Percentiles rank a stretch among this genome's conserved stretches.
Conservation (phyloP, 2,113 vertebrate species). For the Atractosteus spatula region DNA sequence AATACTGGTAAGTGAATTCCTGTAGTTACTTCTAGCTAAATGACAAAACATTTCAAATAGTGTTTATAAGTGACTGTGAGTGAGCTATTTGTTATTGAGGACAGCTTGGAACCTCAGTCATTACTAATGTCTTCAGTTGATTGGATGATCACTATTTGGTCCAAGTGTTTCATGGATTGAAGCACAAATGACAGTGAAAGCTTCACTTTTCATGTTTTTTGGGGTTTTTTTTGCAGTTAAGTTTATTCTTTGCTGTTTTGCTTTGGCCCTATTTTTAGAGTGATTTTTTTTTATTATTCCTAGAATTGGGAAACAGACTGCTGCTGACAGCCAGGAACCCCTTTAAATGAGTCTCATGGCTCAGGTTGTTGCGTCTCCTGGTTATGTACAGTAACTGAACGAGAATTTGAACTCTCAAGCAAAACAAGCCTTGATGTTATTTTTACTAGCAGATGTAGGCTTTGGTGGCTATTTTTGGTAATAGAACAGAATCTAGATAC, state of each 20-base stretch:
- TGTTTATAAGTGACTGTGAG: no score
- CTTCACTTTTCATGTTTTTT: no score
- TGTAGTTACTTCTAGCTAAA: no score
- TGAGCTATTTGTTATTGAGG: no score
- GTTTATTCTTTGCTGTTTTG: constrained; percentile 1
- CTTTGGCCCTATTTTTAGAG: neutral
- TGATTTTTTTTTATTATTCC: neutral
- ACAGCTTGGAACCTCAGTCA: no score
- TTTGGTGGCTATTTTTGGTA: neutral
- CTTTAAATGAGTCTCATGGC: neutral
- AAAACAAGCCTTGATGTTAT: neutral
- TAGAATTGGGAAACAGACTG: constrained; percentile 11
- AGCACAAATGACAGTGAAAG: no score
- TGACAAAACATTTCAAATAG: no score
- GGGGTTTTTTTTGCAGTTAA: neutral
- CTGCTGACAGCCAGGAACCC: neutral
- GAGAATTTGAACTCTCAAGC: neutral
- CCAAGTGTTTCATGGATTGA: no score
- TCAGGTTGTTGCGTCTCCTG: neutral
- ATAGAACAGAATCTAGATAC: no score
- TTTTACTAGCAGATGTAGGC: neutral
- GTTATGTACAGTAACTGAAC: constrained; percentile 6
- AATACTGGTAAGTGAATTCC: no score
- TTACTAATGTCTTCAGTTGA: no score
- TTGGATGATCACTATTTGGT: no score